Conservation (phyloP, 2,888 invertebrate species). For the Unio delphinus region DNA sequence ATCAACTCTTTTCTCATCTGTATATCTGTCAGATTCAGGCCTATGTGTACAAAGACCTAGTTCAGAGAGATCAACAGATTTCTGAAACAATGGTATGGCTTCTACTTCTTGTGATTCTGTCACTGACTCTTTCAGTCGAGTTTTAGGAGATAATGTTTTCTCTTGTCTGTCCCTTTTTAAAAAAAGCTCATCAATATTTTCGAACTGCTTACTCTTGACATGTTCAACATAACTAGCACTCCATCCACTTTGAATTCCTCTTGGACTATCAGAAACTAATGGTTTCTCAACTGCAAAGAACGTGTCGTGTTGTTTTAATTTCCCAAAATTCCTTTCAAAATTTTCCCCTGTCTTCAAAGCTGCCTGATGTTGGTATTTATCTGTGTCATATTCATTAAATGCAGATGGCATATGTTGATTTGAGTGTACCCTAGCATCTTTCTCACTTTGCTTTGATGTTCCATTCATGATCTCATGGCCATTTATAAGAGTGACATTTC, state of each 20-base stretch:
- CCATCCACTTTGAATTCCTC: too few species aligned
- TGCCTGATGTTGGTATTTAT: too few species aligned
- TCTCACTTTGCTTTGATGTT: slow-evolving; percentile 1
- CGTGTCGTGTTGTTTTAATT: too few species aligned
- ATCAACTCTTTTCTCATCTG: slow-evolving; percentile 14
- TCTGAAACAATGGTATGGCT: slow-evolving; percentile 23
- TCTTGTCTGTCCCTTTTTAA: slow-evolving; percentile 10
- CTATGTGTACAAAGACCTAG: slow-evolving; percentile 59
- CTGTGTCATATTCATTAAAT: too few species aligned
- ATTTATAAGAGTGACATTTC: too few species aligned
- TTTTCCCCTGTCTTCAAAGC: too few species aligned
- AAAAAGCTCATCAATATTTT: slow-evolving; percentile 32
- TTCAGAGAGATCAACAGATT: slow-evolving; percentile 34
- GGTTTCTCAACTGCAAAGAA: too few species aligned
- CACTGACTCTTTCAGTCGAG: not conserved
- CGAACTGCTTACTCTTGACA: slow-evolving; percentile 14
- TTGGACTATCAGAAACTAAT: too few species aligned
- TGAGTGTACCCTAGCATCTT: not conserved
- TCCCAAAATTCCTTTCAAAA: too few species aligned
- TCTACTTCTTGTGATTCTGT: slow-evolving; percentile 3
- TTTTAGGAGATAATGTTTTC: not conserved
- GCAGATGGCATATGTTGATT: too few species aligned
- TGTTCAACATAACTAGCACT: slow-evolving; percentile 2
- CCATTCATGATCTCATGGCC: too few species aligned
- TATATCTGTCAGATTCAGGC: slow-evolving; percentile 35